Conservation (phyloP, 1,140 invertebrate genomes). For the Drosophila malerkotliana region DNA sequence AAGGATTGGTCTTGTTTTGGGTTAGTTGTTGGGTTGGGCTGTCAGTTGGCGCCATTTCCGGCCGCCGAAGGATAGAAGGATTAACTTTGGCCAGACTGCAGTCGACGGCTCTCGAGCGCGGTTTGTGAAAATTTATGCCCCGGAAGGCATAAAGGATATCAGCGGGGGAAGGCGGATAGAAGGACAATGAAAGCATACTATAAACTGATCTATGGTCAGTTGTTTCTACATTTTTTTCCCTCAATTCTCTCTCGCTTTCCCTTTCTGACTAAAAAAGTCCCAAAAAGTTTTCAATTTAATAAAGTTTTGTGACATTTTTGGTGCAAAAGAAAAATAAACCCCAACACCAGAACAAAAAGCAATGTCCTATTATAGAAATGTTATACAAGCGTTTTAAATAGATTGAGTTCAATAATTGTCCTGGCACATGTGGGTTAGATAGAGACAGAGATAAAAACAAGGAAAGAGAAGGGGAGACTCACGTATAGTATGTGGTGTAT, state of each 20-base stretch:
- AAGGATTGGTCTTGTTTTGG: slow-evolving; percentile 51
- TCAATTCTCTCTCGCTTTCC: neutral
- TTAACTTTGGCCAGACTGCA: slow-evolving; percentile 64
- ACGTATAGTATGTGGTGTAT: slow-evolving; percentile 48
- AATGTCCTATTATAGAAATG: slow-evolving; percentile 4
- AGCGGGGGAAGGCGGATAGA: slow-evolving; percentile 26
- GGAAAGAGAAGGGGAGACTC: slow-evolving; percentile 2
- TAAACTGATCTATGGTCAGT: slow-evolving; percentile 61
- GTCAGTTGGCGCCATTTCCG: slow-evolving; percentile 69
- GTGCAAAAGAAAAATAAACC: neutral
- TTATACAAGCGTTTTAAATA: slow-evolving; percentile 63
- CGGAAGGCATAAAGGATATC: slow-evolving; percentile 74
- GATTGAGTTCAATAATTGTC: slow-evolving; percentile 76
- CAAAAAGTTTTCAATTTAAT: slow-evolving; percentile 38
- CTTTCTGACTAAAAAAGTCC: slow-evolving; percentile 23
- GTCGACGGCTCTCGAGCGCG: slow-evolving; percentile 33
- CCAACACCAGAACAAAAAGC: slow-evolving; percentile 13
- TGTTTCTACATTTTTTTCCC: slow-evolving; percentile 21
- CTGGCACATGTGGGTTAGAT: slow-evolving; percentile 33
- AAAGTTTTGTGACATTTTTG: slow-evolving; percentile 50
- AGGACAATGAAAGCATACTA: slow-evolving; percentile 29
- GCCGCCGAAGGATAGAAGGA: slow-evolving; percentile 59
- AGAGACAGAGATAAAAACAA: neutral
- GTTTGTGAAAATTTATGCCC: slow-evolving; percentile 68
- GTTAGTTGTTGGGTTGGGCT: slow-evolving; percentile 57